Evolutionary conservation across 2,888 invertebrate genomes (phyloP).

Genomic region (Folsomia manolachei): DNA sequence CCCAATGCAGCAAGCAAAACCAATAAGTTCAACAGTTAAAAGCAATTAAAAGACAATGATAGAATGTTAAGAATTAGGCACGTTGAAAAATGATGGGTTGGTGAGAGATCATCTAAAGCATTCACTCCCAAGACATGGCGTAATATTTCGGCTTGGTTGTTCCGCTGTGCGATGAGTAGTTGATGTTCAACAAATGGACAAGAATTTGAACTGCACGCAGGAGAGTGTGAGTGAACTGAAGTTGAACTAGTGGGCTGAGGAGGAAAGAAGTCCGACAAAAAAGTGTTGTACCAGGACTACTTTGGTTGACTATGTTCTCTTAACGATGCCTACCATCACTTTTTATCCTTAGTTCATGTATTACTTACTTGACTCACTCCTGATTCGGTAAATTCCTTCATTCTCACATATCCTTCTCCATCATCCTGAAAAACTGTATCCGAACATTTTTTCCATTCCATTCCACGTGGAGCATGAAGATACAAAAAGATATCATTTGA

Average conservation of each 20-base stretch:
- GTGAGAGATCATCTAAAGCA: too few species aligned
- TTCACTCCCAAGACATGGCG: too few species aligned
- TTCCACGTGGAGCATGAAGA: too few species aligned
- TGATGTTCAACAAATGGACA: slow-evolving; percentile 17
- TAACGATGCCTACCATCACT: background rate
- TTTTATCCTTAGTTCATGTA: background rate
- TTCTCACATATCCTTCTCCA: too few species aligned
- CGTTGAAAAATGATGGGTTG: slow-evolving; percentile 16
- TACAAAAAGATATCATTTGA: too few species aligned
- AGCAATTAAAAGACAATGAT: background rate
- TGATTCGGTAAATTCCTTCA: background rate
- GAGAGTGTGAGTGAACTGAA: background rate
- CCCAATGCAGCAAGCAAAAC: background rate
- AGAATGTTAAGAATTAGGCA: slow-evolving; percentile 14
- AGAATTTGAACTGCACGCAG: slow-evolving; percentile 12
- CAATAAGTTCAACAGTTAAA: background rate
- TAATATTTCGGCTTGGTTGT: background rate
- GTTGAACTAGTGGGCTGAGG: background rate
- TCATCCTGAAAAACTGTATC: too few species aligned
- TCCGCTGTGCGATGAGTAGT: slow-evolving; percentile 1
- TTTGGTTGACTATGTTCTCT: background rate
- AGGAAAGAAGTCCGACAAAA: background rate
- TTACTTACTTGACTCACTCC: background rate
- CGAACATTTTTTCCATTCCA: too few species aligned
- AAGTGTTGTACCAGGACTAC: background rate